Evolutionary conservation across 35 echinoderm and acorn worm genomes (phyloP).

Genomic region (Lytechinus variegatus): DNA sequence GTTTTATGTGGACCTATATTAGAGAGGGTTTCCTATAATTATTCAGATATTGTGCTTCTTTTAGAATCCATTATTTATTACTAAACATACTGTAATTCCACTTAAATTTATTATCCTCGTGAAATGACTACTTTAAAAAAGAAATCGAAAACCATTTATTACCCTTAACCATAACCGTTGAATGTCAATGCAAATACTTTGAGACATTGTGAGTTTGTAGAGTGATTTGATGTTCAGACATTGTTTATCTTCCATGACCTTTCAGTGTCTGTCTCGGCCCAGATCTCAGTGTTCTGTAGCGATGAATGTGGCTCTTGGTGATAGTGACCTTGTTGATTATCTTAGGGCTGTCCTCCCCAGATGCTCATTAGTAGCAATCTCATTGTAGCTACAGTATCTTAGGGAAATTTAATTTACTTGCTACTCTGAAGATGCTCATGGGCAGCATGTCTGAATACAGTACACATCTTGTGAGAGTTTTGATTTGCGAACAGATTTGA

Average conservation of each 20-base stretch:
- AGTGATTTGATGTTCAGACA: conserved; percentile 1
- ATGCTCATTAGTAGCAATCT: background rate
- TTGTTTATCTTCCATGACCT: background rate
- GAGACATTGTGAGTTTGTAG: background rate
- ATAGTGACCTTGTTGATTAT: background rate
- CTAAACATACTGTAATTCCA: no score
- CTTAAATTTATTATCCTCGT: background rate
- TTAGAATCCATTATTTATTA: no score
- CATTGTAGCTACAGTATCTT: background rate
- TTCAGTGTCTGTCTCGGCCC: background rate
- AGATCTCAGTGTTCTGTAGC: background rate
- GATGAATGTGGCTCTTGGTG: background rate
- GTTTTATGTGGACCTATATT: no score
- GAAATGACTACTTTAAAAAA: background rate
- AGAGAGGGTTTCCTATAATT: no score
- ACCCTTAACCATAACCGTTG: background rate
- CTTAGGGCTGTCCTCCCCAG: background rate
- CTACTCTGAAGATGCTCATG: no score
- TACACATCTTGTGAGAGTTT: no score
- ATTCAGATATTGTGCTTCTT: no score
- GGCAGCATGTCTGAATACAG: no score
- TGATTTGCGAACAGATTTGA: no score
- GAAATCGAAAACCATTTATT: background rate
- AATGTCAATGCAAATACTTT: background rate
- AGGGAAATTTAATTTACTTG: background rate